Evolutionary conservation across 2,888 invertebrate genomes (phyloP).

Genomic region (Protodeltote pygarga): DNA sequence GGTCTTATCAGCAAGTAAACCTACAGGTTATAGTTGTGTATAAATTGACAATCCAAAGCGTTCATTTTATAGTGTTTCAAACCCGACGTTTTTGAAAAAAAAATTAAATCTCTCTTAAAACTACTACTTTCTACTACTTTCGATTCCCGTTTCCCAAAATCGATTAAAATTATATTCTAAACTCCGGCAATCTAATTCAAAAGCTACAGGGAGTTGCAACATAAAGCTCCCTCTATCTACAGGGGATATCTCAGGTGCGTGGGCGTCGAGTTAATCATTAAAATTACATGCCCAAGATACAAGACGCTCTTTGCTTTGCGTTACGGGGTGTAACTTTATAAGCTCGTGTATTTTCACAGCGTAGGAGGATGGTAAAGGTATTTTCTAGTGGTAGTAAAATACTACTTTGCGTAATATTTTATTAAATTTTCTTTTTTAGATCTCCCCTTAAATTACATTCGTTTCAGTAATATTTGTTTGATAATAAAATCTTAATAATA

Average conservation of each 20-base stretch:
- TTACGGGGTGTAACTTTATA: constrained; percentile 17
- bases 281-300: constrained; percentile 38
- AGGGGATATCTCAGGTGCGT: constrained; percentile 20
- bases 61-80: too few relatives aligned
- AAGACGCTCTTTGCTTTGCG: constrained; percentile 21
- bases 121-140: not conserved
- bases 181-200: constrained; percentile 1
- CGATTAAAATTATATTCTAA: constrained; percentile 1
- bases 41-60: too few relatives aligned
- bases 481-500: too few relatives aligned
- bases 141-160: too few relatives aligned
- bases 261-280: constrained; percentile 34
- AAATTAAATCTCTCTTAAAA: too few relatives aligned
- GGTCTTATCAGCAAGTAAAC: too few relatives aligned
- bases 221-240: constrained; percentile 16
- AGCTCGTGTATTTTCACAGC: constrained; percentile 12
- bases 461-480: too few relatives aligned
- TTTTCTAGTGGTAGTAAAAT: constrained; percentile 4
- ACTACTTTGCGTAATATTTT: constrained; percentile 11
- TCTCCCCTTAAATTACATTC: too few relatives aligned
- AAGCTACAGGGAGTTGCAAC: constrained; percentile 18
- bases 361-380: too few relatives aligned
- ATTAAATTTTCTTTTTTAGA: too few relatives aligned
- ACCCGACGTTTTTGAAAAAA: too few relatives aligned
- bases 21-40: too few relatives aligned